A percentile compares a stretch with the other conserved stretches of the same genome.
phyloP scores from a whole-genome alignment of 1,140 invertebrate genomes.

The Pinna nobilis region DNA sequence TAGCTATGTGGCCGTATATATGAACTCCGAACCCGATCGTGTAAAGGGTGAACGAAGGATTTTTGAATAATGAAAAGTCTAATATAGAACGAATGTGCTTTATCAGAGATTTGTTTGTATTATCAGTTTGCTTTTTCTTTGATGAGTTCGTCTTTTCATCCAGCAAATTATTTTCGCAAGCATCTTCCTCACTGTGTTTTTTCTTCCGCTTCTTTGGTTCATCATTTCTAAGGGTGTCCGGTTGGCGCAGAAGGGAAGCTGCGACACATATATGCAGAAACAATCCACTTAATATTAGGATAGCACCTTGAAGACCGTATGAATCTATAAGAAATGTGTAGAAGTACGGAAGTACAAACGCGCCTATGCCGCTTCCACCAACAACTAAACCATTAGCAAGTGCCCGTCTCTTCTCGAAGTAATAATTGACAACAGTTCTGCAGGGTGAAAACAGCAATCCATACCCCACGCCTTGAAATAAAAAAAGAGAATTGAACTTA shows the following conservation, averaged over 20 bases:
- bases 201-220: neutral
- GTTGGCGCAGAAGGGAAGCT: constrained; percentile 15
- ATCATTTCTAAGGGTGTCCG: constrained; percentile 82
- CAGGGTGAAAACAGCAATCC: constrained; percentile 17
- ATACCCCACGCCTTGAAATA: constrained; percentile 13
- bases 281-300: constrained; percentile 9
- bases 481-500: neutral
- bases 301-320: constrained; percentile 7
- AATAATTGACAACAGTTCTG: constrained; percentile 16
- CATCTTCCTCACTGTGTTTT: neutral
- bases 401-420: constrained; percentile 24
- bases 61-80: constrained; percentile 11
- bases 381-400: constrained; percentile 16
- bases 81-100: constrained; percentile 4
- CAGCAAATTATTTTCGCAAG: too few species aligned
- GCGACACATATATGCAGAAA: constrained; percentile 10
- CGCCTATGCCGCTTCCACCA: constrained; percentile 7
- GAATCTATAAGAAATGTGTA: neutral
- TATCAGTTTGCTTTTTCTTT: neutral
- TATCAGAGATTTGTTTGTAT: neutral
- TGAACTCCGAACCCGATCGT: neutral
- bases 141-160: too few species aligned
- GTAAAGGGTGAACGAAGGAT: constrained; percentile 3
- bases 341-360: constrained; percentile 46
- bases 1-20: constrained; percentile 8